These are phyloP conservation scores for Pterostichus madidus DNA, from an alignment of 2,888 invertebrate genomes.

Conservation along the genomic window DNA sequence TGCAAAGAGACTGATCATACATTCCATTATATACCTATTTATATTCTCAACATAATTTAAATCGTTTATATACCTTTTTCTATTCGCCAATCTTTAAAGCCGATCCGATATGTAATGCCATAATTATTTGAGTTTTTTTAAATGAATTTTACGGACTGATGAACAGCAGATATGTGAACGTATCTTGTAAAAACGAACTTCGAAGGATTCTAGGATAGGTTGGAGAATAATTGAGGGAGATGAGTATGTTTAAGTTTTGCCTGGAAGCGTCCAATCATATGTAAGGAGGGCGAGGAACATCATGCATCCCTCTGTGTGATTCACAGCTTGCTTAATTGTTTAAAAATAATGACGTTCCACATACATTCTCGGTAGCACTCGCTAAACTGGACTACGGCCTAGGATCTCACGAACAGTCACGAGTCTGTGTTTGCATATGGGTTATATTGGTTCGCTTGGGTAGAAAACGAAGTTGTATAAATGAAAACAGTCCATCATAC, in stretches of 20 bases:
- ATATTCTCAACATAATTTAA: slow-evolving; percentile 32
- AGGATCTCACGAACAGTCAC: slow-evolving; percentile 38
- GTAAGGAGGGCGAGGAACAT: slow-evolving; percentile 59
- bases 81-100: slow-evolving; percentile 45
- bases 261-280: slow-evolving; percentile 61
- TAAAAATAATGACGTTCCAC: slow-evolving; percentile 55
- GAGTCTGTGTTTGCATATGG: not conserved
- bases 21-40: slow-evolving; percentile 30
- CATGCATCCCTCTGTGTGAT: slow-evolving; percentile 62
- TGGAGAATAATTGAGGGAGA: not conserved
- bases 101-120: slow-evolving; percentile 49
- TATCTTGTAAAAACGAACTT: slow-evolving; percentile 38
- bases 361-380: slow-evolving; percentile 52
- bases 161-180: slow-evolving; percentile 46
- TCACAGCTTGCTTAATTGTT: slow-evolving; percentile 62
- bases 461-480: slow-evolving; percentile 64
- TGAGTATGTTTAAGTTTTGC: slow-evolving; percentile 26
- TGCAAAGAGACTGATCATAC: slow-evolving; percentile 55
- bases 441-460: slow-evolving; percentile 55
- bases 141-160: slow-evolving; percentile 32
- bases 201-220: not conserved
- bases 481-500: slow-evolving; percentile 63
- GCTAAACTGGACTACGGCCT: slow-evolving; percentile 40
- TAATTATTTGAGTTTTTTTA: slow-evolving; percentile 15
- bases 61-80: slow-evolving; percentile 27